Evolutionary conservation across 2,113 vertebrate genomes (phyloP), one percentile per base, ranked within the genome.

Genomic region (Corynorhinus townsendii): DNA sequence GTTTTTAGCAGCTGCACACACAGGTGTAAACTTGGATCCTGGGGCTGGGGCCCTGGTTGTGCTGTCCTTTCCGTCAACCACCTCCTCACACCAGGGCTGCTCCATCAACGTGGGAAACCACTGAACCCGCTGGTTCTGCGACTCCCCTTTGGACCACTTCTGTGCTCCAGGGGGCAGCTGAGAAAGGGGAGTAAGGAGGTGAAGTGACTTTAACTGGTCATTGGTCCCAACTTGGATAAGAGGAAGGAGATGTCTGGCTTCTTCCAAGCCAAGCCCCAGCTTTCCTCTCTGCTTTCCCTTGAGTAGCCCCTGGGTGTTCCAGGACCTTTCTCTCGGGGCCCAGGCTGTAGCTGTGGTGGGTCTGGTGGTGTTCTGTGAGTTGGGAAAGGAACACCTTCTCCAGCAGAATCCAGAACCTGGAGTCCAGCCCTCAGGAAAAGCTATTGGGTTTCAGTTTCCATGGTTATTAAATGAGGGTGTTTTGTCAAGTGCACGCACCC

Each of bases 241-340:
- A 62, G 80, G 4, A 20, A 54, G 49, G 49, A 49, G 69, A 10
- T 35, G 8, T 40, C 26, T 1, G 1, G 5, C 49, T 71, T 49
- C 43, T 62, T 14, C 20, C 17, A 16, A 16, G 7, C 33, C 73
- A 1, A 22, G n/a, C 12, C 76, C 8, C 1, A 1, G 52, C 30
- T 45, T 49, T 68, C 40, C 40, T 24, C 7, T 22, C 62, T 11
- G 17, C 30, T 68, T 4, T 16, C 30, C 12, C 33, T 26, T 20
- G 0, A 3, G 5, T 0, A 10, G 20, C 10, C 43, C 35, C 26
- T 4, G 11, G 26, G 33, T 8, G 26, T 22, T 30, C 28, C 40
- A n/a, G 81, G 56, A 43, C 28, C 82, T 52, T 16, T 8, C 30
- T 7, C 26, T 7, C 54, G 24, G 28, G n/a, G 17, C 40, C 52